Conservation (phyloP, 2,113 vertebrate genomes). For the Tachysurus fulvidraco region DNA sequence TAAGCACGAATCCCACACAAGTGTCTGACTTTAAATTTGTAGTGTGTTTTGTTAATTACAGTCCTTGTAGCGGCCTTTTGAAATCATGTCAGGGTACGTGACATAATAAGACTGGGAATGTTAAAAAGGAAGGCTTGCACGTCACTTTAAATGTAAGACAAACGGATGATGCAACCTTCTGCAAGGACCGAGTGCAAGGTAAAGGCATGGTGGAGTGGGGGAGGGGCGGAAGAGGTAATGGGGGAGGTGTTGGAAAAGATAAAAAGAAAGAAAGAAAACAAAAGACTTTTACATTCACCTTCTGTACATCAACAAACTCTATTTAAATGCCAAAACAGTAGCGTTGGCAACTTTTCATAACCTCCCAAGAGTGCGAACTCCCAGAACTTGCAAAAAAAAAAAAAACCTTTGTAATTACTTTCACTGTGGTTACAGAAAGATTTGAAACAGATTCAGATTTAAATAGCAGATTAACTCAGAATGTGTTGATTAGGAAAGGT, state of each 20-base stretch:
- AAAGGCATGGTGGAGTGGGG: background rate
- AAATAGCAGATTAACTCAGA: background rate
- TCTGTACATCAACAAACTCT: constrained; percentile 3
- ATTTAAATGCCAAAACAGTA: background rate
- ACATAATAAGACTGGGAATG: background rate
- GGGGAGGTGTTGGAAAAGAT: background rate
- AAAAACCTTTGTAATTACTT: background rate
- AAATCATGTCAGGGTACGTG: background rate
- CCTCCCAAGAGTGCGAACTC: background rate
- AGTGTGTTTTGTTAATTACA: background rate
- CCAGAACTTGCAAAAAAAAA: too few relatives aligned
- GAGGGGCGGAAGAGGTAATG: too few relatives aligned
- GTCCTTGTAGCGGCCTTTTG: background rate
- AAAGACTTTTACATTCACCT: background rate
- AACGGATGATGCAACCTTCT: constrained; percentile 31
- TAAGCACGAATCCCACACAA: background rate
- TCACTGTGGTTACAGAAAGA: background rate
- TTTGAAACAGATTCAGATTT: background rate
- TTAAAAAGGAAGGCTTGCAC: background rate
- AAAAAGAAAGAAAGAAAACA: background rate
- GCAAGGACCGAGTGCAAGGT: constrained; percentile 25
- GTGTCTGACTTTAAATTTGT: background rate
- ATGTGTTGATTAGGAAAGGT: background rate
- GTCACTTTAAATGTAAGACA: constrained; percentile 22
- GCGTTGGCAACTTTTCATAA: background rate